Base-by-base conservation (phyloP, 2,797 vertebrate genomes). In the Protosalanx chinensis region DNA sequence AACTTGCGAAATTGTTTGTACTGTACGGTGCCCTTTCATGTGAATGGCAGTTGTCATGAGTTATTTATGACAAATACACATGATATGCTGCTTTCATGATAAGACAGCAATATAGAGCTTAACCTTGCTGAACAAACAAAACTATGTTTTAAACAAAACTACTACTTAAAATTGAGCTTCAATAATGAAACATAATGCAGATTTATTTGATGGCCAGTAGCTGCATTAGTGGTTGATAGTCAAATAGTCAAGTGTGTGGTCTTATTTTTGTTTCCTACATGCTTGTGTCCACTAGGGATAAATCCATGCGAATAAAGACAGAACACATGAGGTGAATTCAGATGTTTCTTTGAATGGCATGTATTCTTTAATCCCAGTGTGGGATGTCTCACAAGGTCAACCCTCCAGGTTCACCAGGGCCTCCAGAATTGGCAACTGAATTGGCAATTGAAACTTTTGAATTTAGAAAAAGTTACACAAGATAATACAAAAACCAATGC, bases 401-500 rank as follows among this genome's bases (percentile, higher is more conserved):
- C 72, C 72, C 68, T 67, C 60, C 77, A 74, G 13, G 70, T 68
- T 81, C 53, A 75, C 69, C 77, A 75, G 80, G 84, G 64, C 23
- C 62, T 77, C 81, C 76, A 87, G 83, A 82, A 80, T 79, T 85
- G 76, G 73, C 72, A 35, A 35, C 33, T 35, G 33, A 35, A 35
- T 35, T 35, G 33, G 33, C 33, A 35, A 35, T 35, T 35, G 7
- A 41, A 46, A 46, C 41, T 46, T 46, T 46, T 46, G 41, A 13
- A 46, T 85, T 84, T 81, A 73, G 83, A 87, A 88, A 88, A 82
- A 57, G 82, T 86, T 86, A 81, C 82, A 85, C 68, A 80, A 73
- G 76, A 78, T 81, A 71, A 88, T 91, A 92, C 68, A 91, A 91
- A 91, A 91, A 69, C 66, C 70, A 75, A 79, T 41, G 18, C 71